These are phyloP conservation scores for Pao palembangensis DNA, from an alignment of 2,113 vertebrate species.

Conservation along the genomic window DNA sequence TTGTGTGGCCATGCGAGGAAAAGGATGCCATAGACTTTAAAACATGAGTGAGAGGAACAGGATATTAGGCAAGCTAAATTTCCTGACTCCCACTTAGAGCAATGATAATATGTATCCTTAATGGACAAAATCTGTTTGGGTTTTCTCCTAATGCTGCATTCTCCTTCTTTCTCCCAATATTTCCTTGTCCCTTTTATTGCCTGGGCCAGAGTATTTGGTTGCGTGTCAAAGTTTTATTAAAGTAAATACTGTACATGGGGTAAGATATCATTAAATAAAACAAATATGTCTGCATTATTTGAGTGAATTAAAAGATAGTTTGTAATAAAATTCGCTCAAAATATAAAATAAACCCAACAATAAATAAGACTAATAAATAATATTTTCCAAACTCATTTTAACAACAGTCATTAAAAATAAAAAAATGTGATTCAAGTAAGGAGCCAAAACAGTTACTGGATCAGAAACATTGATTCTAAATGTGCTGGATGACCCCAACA, in stretches of 20 bases:
- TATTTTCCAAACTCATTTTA: too few species aligned
- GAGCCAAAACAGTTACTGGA: slow-evolving; percentile 5
- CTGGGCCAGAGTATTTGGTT: slow-evolving; percentile 61
- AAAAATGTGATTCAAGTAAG: slow-evolving; percentile 16
- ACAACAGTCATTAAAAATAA: background rate
- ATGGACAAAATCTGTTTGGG: slow-evolving; percentile 50
- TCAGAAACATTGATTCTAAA: slow-evolving; percentile 28
- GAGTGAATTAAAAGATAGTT: background rate
- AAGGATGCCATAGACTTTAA: slow-evolving; percentile 23
- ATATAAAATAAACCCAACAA: background rate
- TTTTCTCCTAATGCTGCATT: slow-evolving; percentile 21
- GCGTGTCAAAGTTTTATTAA: slow-evolving; percentile 56
- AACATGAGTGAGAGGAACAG: slow-evolving; percentile 51
- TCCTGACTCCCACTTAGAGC: slow-evolving; percentile 40
- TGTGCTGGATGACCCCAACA: slow-evolving; percentile 26
- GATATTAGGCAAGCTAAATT: slow-evolving; percentile 55
- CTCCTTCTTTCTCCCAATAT: slow-evolving; percentile 65
- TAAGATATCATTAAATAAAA: slow-evolving; percentile 28
- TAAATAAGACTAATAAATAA: too few species aligned
- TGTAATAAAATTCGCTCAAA: slow-evolving; percentile 7
- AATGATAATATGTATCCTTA: slow-evolving; percentile 48
- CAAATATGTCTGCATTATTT: too few species aligned
- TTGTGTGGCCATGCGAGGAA: slow-evolving; percentile 38
- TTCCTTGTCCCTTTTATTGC: slow-evolving; percentile 54
- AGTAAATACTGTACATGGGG: slow-evolving; percentile 29